Evolutionary conservation across 2,888 invertebrate species (phyloP).

Genomic region (Achlya flavicornis): DNA sequence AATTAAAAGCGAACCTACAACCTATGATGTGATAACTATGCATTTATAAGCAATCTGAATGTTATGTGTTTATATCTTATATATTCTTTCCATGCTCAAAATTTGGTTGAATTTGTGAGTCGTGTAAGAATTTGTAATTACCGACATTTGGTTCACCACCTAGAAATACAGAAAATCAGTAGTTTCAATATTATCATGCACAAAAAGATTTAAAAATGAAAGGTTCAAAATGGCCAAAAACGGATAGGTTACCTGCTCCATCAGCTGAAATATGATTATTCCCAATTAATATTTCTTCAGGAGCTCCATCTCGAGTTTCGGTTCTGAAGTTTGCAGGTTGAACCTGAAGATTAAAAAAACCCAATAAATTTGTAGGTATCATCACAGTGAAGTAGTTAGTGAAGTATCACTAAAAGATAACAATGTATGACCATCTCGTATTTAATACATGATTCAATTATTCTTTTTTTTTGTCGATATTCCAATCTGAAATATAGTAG

Average conservation of each 20-base stretch:
- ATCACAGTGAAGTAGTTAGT: too few species aligned
- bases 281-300: slow-evolving; percentile 64
- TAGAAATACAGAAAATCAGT: slow-evolving; percentile 24
- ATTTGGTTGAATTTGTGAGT: slow-evolving; percentile 56
- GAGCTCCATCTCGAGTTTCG: slow-evolving; percentile 53
- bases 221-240: too few species aligned
- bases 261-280: slow-evolving; percentile 53
- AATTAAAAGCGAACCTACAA: too few species aligned
- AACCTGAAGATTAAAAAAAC: slow-evolving; percentile 46
- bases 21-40: too few species aligned
- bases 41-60: neutral
- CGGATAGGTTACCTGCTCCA: slow-evolving; percentile 41
- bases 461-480: too few species aligned
- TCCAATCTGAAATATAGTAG: too few species aligned
- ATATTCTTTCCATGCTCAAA: slow-evolving; percentile 68
- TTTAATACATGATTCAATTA: too few species aligned
- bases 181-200: too few species aligned
- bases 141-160: slow-evolving; percentile 53
- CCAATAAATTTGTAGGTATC: too few species aligned
- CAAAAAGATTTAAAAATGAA: too few species aligned
- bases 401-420: too few species aligned
- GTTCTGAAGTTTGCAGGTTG: slow-evolving; percentile 74
- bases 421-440: too few species aligned
- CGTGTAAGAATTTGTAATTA: slow-evolving; percentile 61
- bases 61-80: slow-evolving; percentile 9